These are phyloP conservation scores for Alosa sapidissima DNA, from an alignment of 2,797 vertebrate species.

Conservation along the genomic window DNA sequence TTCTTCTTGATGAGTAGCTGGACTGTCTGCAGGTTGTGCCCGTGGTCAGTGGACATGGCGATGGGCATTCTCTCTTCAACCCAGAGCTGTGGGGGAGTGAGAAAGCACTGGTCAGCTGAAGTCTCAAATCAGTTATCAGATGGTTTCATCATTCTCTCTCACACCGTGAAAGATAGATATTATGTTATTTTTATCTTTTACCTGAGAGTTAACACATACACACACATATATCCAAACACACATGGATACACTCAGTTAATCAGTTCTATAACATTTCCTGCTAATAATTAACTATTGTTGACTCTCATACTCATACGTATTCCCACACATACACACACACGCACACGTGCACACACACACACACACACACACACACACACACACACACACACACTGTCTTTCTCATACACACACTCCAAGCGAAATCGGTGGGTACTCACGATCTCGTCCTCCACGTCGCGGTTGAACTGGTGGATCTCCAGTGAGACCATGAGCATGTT, in stretches of 20 bases:
- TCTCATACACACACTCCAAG: neutral
- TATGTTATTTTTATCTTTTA: no score
- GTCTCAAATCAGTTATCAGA: neutral
- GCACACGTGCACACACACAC: neutral
- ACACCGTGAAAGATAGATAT: neutral
- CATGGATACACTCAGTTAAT: neutral
- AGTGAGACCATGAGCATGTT: constrained; percentile 83
- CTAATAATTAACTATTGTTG: no score
- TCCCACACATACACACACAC: neutral
- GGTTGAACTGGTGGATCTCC: constrained; percentile 89
- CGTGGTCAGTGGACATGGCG: constrained; percentile 94
- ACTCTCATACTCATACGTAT: no score
- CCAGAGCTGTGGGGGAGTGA: constrained; percentile 80
- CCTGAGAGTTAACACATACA: no score
- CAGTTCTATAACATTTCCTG: no score
- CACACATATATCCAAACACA: neutral
- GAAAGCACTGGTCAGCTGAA: constrained; percentile 17
- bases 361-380: neutral
- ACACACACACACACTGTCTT: constrained; percentile 27
- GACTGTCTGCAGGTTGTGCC: constrained; percentile 96
- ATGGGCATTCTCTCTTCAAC: constrained; percentile 94
- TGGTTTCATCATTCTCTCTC: no score
- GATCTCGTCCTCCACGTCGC: constrained; percentile 88
- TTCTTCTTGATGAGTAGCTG: constrained; percentile 98
- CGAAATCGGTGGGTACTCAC: constrained; percentile 67